phyloP scores from a whole-genome alignment of 2,888 invertebrate species.

The Eudasyphora cyanicolor region DNA sequence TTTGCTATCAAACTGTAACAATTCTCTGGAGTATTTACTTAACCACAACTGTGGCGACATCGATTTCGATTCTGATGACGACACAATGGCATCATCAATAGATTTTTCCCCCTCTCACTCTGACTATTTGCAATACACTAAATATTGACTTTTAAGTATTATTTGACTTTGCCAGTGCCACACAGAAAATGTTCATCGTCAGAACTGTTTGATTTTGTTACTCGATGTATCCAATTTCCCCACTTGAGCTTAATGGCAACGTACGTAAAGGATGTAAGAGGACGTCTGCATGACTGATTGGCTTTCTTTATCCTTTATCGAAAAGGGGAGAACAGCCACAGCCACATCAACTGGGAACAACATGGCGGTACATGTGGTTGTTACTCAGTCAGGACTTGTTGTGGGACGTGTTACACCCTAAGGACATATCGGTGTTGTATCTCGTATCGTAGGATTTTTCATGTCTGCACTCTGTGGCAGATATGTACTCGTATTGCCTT shows the following conservation, averaged over 20 bases:
- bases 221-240: conserved; percentile 23
- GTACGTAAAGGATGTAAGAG: not conserved
- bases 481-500: not conserved
- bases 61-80: not conserved
- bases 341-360: conserved; percentile 4
- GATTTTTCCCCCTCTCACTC: not conserved
- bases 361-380: conserved; percentile 37
- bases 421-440: conserved; percentile 56
- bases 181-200: not conserved
- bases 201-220: conserved; percentile 27
- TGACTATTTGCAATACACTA: not conserved
- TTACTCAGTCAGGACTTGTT: conserved; percentile 21
- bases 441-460: conserved; percentile 25
- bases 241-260: conserved; percentile 21
- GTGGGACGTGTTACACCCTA: conserved; percentile 49
- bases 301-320: conserved; percentile 33
- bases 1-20: not conserved
- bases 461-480: conserved; percentile 6
- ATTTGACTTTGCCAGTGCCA: not conserved
- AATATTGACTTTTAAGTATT: conserved; percentile 33
- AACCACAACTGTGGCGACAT: conserved; percentile 30
- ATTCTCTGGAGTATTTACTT: conserved; percentile 10
- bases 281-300: conserved; percentile 43
- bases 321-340: conserved; percentile 1
- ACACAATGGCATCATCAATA: conserved; percentile 18